Base-by-base conservation (phyloP, 2,888 invertebrate species). In the Calameuta pallipes region DNA sequence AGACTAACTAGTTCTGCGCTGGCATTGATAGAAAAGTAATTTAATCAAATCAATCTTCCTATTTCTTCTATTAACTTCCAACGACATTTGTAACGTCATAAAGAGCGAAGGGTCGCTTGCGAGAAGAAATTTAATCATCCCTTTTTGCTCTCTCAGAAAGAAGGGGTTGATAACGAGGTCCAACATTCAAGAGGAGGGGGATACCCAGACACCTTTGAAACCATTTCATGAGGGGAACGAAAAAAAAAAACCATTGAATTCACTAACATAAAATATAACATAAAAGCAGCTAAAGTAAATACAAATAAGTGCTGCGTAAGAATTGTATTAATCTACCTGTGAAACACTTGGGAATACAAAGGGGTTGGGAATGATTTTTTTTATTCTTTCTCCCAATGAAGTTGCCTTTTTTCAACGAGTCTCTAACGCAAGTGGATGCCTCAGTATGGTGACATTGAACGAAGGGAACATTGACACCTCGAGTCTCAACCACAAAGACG, bases 401-500 rank as follows among this genome's bases (percentile, higher is more conserved):
- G 2, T 56, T 56, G 56, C 23, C 56, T 56, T 15, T 56, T 56
- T 56, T 23, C 56, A 23, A 56, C 9, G 1, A 56, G 56, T 56
- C 56, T 56, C 56, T 56, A 23, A 23, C 56, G 56, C 56, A 23
- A 56, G 56, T 23, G 23, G 56, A 56, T 56, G 9, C 23, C 56
- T 56, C 23, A 9, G 56, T 56, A 71, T 34, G 34, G 31, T 71
- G 71, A 71, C 71, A 71, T 12, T 34, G 71, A 71, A 34, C 71
- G 71, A 34, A 71, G 71, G 31, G 71, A 71, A 71, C 71, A 71
- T 71, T 71, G 71, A 34, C 71, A 34, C 71, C 31, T 71, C 15
- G 31, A 71, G 31, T 71, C 56, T 71, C 71, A 71, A 71, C 71
- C 71, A 34, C 71, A 34, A 34, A 71, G 71, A 71, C 31, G 31